Evolutionary conservation across 2,888 invertebrate species (phyloP).

Genomic region (Beris morrisii): DNA sequence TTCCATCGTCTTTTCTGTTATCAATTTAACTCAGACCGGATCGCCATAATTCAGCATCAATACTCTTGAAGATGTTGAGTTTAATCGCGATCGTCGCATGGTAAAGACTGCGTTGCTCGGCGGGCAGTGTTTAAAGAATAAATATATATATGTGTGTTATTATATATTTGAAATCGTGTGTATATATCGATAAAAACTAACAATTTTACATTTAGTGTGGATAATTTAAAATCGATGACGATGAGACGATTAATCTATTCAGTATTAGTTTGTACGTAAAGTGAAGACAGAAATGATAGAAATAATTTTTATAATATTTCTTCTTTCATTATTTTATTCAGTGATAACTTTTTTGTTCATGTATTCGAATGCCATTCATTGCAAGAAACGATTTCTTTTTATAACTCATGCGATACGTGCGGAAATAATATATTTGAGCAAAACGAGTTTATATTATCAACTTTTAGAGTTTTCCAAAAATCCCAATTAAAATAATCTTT

Average conservation of each 20-base stretch:
- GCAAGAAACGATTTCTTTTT: slow-evolving; percentile 21
- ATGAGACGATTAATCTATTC: slow-evolving; percentile 12
- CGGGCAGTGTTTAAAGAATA: slow-evolving; percentile 8
- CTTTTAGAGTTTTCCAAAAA: too few relatives aligned
- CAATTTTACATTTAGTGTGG: slow-evolving; percentile 5
- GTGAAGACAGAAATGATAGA: neutral
- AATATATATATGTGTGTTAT: neutral
- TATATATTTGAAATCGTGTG: too few relatives aligned
- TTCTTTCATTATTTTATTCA: neutral
- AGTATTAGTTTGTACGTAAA: slow-evolving; percentile 17
- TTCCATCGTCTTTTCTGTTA: slow-evolving; percentile 8
- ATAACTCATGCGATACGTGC: slow-evolving; percentile 23
- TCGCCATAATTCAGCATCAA: slow-evolving; percentile 4
- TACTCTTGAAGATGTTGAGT: slow-evolving; percentile 14
- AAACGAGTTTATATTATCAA: neutral
- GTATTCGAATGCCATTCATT: slow-evolving; percentile 19
- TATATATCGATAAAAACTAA: too few relatives aligned
- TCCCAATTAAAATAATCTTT: slow-evolving; percentile 4
- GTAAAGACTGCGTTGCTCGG: slow-evolving; percentile 17
- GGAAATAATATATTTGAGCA: slow-evolving; percentile 9
- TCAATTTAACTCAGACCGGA: slow-evolving; percentile 3
- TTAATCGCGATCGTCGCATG: slow-evolving; percentile 15
- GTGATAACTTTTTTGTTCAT: slow-evolving; percentile 13
- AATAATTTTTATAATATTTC: too few relatives aligned
- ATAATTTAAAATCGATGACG: neutral